These are phyloP conservation scores for Grapholita molesta DNA, from an alignment of 1,140 invertebrate species.

Conservation along the genomic window DNA sequence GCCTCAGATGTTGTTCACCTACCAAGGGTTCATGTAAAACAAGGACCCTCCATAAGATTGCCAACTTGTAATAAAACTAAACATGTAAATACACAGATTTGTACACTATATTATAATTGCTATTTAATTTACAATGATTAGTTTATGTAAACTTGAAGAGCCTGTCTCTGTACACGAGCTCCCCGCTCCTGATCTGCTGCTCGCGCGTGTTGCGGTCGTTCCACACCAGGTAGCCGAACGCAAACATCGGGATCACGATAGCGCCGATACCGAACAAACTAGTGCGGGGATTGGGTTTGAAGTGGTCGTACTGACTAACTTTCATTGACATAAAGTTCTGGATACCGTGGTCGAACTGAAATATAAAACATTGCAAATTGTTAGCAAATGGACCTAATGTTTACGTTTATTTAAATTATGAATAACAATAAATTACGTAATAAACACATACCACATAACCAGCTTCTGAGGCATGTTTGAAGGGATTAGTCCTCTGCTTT, in stretches of 20 bases:
- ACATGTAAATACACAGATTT: not conserved
- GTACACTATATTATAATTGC: constrained; percentile 17
- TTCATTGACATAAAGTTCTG: constrained; percentile 85
- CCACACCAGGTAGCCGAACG: constrained; percentile 77
- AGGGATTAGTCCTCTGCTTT: constrained; percentile 84
- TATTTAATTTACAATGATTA: constrained; percentile 3
- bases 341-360: constrained; percentile 87
- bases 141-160: constrained; percentile 49
- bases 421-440: constrained; percentile 62
- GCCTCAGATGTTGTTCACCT: too few relatives aligned
- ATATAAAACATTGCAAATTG: constrained; percentile 43
- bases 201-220: constrained; percentile 78
- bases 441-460: constrained; percentile 70
- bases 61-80: not conserved
- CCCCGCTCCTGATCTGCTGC: constrained; percentile 80
- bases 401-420: constrained; percentile 16
- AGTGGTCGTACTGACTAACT: constrained; percentile 81
- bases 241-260: constrained; percentile 79
- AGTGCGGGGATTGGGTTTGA: constrained; percentile 82
- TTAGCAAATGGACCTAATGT: not conserved
- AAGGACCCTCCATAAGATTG: too few relatives aligned
- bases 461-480: constrained; percentile 67
- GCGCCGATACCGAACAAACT: constrained; percentile 74
- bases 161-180: constrained; percentile 86
- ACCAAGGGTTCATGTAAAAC: too few relatives aligned